Conservation (phyloP, 2,113 vertebrate species). For the Paramormyrops kingsleyae region DNA sequence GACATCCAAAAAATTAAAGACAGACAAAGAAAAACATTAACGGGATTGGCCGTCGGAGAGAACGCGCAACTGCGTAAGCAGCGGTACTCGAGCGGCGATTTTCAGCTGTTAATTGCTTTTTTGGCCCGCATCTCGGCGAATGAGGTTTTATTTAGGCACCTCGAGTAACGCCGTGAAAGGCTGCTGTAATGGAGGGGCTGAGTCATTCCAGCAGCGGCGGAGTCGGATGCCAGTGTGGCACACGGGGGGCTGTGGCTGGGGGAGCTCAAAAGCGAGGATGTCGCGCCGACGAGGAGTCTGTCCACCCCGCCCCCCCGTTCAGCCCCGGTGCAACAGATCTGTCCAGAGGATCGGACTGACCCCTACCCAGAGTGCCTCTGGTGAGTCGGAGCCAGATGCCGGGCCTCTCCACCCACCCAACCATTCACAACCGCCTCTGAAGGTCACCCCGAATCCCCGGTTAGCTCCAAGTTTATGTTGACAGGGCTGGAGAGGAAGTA, state of each 20-base stretch:
- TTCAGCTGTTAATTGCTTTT: constrained; percentile 20
- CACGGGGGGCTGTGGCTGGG: neutral
- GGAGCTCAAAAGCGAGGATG: neutral
- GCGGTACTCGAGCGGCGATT: constrained; percentile 17
- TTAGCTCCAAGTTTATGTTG: neutral
- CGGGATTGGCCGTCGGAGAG: neutral
- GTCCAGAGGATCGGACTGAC: neutral
- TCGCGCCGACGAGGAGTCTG: neutral
- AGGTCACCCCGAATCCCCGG: neutral
- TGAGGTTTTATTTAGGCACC: constrained; percentile 30
- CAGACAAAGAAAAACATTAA: constrained; percentile 7
- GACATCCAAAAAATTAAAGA: neutral
- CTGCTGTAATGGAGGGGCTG: constrained; percentile 10
- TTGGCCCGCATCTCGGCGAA: constrained; percentile 26
- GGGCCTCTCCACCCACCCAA: neutral
- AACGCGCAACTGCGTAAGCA: constrained; percentile 14
- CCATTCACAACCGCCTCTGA: neutral
- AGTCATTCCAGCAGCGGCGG: neutral
- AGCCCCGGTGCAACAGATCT: neutral
- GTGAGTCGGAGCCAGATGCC: neutral
- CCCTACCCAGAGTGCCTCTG: neutral
- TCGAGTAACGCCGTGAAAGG: constrained; percentile 24
- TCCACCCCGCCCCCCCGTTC: neutral
- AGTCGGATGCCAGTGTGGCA: neutral
- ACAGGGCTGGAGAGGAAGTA: neutral